These are phyloP conservation scores for Hyperoplus lanceolatus DNA, from an alignment of 2,797 vertebrate genomes.

Conservation along the genomic window DNA sequence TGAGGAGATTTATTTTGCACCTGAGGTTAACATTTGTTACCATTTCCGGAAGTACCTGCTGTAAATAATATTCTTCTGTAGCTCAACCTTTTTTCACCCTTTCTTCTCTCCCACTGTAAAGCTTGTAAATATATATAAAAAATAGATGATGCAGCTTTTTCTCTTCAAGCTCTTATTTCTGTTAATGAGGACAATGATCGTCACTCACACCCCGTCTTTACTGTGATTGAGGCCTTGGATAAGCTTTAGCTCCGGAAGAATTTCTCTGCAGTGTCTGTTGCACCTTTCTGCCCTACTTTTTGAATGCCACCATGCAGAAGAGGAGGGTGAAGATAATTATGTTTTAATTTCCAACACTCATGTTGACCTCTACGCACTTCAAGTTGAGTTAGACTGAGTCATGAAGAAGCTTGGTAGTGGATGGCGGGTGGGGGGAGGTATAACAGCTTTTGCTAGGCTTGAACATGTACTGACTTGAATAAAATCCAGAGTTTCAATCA, in stretches of 20 bases:
- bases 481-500: slow-evolving; percentile 84
- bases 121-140: slow-evolving; percentile 82
- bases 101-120: slow-evolving; percentile 68
- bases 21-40: slow-evolving; percentile 54
- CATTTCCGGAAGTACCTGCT: slow-evolving; percentile 60
- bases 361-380: slow-evolving; percentile 52
- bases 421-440: slow-evolving; percentile 18
- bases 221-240: slow-evolving; percentile 71
- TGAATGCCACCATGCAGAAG: slow-evolving; percentile 59
- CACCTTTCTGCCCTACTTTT: slow-evolving; percentile 56
- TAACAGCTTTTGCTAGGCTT: slow-evolving; percentile 65
- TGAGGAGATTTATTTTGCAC: slow-evolving; percentile 60
- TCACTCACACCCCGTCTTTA: slow-evolving; percentile 60
- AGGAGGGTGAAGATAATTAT: slow-evolving; percentile 66
- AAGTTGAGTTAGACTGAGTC: slow-evolving; percentile 61
- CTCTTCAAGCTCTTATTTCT: slow-evolving; percentile 69
- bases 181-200: slow-evolving; percentile 61
- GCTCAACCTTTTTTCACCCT: slow-evolving; percentile 60
- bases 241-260: slow-evolving; percentile 67
- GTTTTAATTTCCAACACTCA: slow-evolving; percentile 53
- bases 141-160: slow-evolving; percentile 62
- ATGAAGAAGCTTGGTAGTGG: slow-evolving; percentile 58
- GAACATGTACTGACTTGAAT: slow-evolving; percentile 82
- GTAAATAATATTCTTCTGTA: slow-evolving; percentile 76
- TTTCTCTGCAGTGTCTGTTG: slow-evolving; percentile 58